Conservation (phyloP, 2,113 vertebrate genomes). For the Larimichthys polyactis region DNA sequence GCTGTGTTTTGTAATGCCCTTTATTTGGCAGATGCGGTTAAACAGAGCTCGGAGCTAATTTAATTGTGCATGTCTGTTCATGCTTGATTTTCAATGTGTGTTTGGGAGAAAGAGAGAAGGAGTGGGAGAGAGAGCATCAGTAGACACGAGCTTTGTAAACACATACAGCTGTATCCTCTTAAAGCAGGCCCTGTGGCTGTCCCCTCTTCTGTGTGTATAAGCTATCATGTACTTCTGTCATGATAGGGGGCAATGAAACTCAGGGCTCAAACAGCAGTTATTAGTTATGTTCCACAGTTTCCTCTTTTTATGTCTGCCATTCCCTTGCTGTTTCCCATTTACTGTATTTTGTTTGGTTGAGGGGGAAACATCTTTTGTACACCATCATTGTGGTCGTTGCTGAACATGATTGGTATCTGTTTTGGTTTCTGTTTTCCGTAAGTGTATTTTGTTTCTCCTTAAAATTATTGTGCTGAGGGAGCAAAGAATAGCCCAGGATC, state of each 20-base stretch:
- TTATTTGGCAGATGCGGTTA: constrained; percentile 58
- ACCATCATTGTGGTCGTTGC: background rate
- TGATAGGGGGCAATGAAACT: constrained; percentile 47
- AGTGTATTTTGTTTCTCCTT: constrained; percentile 22
- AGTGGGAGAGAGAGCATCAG: constrained; percentile 30
- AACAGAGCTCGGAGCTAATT: constrained; percentile 55
- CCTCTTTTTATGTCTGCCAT: constrained; percentile 11
- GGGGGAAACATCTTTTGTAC: background rate
- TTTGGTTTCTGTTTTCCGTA: constrained; percentile 24
- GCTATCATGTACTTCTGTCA: constrained; percentile 57
- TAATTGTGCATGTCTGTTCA: constrained; percentile 64
- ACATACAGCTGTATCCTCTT: constrained; percentile 67
- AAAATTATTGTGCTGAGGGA: constrained; percentile 9
- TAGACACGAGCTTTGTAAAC: constrained; percentile 57
- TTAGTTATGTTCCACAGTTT: constrained; percentile 27
- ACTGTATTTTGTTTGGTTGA: background rate
- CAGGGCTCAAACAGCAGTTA: constrained; percentile 43
- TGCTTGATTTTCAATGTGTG: constrained; percentile 63
- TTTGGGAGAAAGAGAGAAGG: constrained; percentile 24
- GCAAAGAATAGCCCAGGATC: constrained; percentile 1
- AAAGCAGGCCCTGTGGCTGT: constrained; percentile 54
- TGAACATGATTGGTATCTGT: constrained; percentile 19
- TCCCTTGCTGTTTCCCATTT: constrained; percentile 4
- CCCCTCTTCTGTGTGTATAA: constrained; percentile 48
- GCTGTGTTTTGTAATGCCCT: constrained; percentile 32